Evolutionary conservation across 2,888 invertebrate species (phyloP).

Genomic region (Lepidochitona cinerea): DNA sequence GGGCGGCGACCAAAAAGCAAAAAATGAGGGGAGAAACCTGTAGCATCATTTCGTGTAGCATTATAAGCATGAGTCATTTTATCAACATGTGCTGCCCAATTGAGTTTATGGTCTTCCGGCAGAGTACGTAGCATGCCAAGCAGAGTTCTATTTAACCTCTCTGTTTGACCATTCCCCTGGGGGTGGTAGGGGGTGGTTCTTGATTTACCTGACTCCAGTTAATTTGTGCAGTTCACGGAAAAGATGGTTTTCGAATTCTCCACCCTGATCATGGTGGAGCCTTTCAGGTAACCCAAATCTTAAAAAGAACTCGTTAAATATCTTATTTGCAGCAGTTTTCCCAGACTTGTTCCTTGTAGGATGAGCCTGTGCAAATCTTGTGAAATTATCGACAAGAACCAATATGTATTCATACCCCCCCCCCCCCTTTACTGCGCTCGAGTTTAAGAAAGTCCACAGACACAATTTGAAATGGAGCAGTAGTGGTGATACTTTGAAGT

Average conservation of each 20-base stretch:
- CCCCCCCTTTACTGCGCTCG: too few relatives aligned
- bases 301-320: slow-evolving; percentile 18
- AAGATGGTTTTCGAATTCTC: slow-evolving; percentile 15
- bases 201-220: slow-evolving; percentile 3
- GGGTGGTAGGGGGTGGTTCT: slow-evolving; percentile 24
- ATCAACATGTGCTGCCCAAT: slow-evolving; percentile 18
- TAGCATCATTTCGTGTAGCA: slow-evolving; percentile 15
- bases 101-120: slow-evolving; percentile 10
- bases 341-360: slow-evolving; percentile 19
- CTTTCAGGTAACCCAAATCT: slow-evolving; percentile 11
- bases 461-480: slow-evolving; percentile 24
- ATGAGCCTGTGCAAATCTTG: slow-evolving; percentile 15
- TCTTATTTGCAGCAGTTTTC: slow-evolving; percentile 12
- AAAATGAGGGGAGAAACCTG: slow-evolving; percentile 9
- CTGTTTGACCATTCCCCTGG: slow-evolving; percentile 16
- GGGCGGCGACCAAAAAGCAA: slow-evolving; percentile 13
- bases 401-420: not conserved
- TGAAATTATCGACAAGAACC: slow-evolving; percentile 19
- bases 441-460: too few relatives aligned
- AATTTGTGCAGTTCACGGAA: not conserved
- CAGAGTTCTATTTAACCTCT: slow-evolving; percentile 15
- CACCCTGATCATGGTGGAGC: slow-evolving; percentile 20
- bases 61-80: slow-evolving; percentile 21
- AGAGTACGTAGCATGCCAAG: slow-evolving; percentile 19
- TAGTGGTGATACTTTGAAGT: slow-evolving; percentile 10